Evolutionary conservation across 2,888 invertebrate genomes (phyloP).

Genomic region (Acleris holmiana): DNA sequence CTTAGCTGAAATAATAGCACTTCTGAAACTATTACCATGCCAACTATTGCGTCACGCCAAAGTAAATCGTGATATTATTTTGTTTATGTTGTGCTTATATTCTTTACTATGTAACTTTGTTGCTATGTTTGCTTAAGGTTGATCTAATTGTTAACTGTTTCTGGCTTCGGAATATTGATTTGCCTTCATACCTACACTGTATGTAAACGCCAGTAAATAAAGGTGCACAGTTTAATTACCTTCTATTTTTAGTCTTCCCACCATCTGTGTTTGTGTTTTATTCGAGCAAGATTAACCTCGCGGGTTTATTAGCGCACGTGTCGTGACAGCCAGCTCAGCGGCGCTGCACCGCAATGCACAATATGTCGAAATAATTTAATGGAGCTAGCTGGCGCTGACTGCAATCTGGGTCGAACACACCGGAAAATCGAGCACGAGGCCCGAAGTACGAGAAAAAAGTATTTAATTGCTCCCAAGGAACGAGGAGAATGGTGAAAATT

Average conservation of each 20-base stretch:
- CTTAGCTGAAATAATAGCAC: constrained; percentile 26
- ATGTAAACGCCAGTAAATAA: too few relatives aligned
- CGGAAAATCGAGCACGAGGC: constrained; percentile 65
- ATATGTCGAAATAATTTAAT: constrained; percentile 68
- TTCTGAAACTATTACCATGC: constrained; percentile 8
- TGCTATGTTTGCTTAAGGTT: too few relatives aligned
- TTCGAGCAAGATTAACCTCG: background rate
- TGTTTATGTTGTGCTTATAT: too few relatives aligned
- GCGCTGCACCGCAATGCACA: constrained; percentile 45
- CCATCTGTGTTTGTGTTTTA: too few relatives aligned
- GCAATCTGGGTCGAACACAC: constrained; percentile 74
- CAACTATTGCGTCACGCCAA: constrained; percentile 3
- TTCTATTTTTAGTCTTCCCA: too few relatives aligned
- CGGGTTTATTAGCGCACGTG: constrained; percentile 7
- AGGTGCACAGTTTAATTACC: too few relatives aligned
- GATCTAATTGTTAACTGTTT: too few relatives aligned
- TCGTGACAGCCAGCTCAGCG: constrained; percentile 11
- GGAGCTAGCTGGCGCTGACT: constrained; percentile 62
- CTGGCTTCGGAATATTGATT: too few relatives aligned
- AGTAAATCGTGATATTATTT: background rate
- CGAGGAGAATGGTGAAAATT: constrained; percentile 79
- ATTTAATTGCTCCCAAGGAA: constrained; percentile 83
- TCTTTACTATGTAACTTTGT: too few relatives aligned
- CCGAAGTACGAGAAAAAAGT: constrained; percentile 72
- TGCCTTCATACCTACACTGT: too few relatives aligned